Evolutionary conservation across 1,140 invertebrate species (phyloP).

Genomic region (Cyrtorhinus lividipennis): DNA sequence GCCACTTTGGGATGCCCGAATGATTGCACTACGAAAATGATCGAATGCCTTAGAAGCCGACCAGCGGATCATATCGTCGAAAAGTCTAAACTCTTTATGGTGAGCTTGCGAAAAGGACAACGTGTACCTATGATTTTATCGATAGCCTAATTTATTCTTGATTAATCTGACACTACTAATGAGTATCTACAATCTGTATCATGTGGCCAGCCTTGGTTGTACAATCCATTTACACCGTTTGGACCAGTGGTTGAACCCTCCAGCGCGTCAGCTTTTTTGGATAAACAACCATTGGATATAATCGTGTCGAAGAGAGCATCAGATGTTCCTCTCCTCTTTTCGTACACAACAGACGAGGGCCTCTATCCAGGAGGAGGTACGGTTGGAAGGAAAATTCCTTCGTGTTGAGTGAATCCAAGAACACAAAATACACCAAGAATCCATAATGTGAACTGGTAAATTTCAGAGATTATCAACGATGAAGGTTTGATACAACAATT

Average conservation of each 20-base stretch:
- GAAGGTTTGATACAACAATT: slow-evolving; percentile 8
- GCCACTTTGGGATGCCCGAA: slow-evolving; percentile 51
- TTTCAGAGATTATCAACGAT: slow-evolving; percentile 18
- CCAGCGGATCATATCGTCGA: slow-evolving; percentile 40
- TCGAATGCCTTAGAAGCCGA: slow-evolving; percentile 50
- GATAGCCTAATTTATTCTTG: no score
- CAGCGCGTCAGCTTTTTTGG: slow-evolving; percentile 38
- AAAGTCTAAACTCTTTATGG: slow-evolving; percentile 33
- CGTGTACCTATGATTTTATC: no score
- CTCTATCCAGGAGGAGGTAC: slow-evolving; percentile 35
- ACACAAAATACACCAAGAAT: not conserved
- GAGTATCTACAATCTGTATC: not conserved
- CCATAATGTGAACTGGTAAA: not conserved
- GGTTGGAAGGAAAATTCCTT: no score
- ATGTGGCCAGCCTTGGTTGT: slow-evolving; percentile 32
- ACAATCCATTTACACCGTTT: slow-evolving; percentile 45
- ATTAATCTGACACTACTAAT: not conserved
- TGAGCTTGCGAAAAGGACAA: no score
- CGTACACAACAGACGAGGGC: slow-evolving; percentile 30
- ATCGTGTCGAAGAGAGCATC: slow-evolving; percentile 31
- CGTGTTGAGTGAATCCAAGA: no score
- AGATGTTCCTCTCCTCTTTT: slow-evolving; percentile 31
- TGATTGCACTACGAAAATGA: slow-evolving; percentile 37
- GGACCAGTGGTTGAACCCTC: slow-evolving; percentile 40
- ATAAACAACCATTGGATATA: slow-evolving; percentile 37